Evolutionary conservation across 2,113 vertebrate genomes (phyloP), one percentile per base, ranked within the genome.

Genomic region (Pelecanoides urinatrix): DNA sequence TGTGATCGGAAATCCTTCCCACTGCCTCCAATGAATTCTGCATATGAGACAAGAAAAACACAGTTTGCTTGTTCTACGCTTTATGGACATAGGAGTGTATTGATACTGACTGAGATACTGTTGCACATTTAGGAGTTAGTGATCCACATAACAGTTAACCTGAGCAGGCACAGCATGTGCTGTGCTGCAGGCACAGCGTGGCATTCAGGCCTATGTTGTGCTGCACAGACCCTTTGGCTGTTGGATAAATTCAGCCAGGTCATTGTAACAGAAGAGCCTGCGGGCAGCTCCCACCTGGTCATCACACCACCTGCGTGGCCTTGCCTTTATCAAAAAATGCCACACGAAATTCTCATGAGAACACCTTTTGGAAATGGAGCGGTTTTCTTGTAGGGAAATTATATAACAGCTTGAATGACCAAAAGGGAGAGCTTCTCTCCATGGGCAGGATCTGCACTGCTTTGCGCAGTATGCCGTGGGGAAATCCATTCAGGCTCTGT

Each of bases 391-490:
- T 42, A 63, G 36, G 26, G 10, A 71, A 49, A 71, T 44, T 13
- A 26, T 15, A 25, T 7, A 71, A 74, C 13, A 17, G 38, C n/a
- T 68, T 7, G 2, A 38, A 45, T 26, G 32, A 55, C 5, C 4
- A 55, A 73, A 68, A 49, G 8, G 42, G 21, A 68, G 22, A 52
- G 12, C 5, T 44, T 13, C 53, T 63, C 16, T 63, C 16, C 18
- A 21, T 0, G 3, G 32, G 27, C n/a, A 61, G 34, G 40, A 82
- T 6, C 15, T 12, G 13, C 3, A 13, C 23, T 36, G 16, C n/a
- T 90, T 23, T 44, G 44, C 0, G 0, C 58, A 63, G n/a, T 5
- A 14, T 0, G 0, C 21, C 1, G 0, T 5, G 5, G 10, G 29
- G 40, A 86, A 84, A 79, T 61, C 22, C n/a, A 32, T 45, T 50